Conservation (phyloP, 2,113 vertebrate species). For the Epinephelus moara region DNA sequence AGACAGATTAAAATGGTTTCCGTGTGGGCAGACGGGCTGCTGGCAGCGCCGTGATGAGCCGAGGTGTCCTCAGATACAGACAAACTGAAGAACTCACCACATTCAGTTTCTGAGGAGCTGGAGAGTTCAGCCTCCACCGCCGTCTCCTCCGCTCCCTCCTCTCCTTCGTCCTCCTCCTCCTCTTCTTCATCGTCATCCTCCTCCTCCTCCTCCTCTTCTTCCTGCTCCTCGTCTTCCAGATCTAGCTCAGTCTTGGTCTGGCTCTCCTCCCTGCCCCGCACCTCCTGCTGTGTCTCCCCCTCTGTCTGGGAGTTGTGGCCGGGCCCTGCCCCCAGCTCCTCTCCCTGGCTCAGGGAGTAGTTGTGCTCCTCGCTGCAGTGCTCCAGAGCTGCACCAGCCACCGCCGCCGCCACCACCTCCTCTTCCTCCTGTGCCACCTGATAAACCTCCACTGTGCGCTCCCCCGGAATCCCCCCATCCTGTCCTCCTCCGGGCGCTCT, state of each 20-base stretch:
- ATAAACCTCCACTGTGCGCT: conserved; percentile 73
- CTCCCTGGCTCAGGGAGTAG: conserved; percentile 82
- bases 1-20: conserved; percentile 33
- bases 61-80: background rate
- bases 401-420: conserved; percentile 31
- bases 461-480: conserved; percentile 34
- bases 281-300: conserved; percentile 54
- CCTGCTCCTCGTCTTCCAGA: conserved; percentile 43
- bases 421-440: conserved; percentile 76
- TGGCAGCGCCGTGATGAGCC: background rate
- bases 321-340: conserved; percentile 36
- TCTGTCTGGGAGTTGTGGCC: conserved; percentile 50
- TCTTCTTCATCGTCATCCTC: conserved; percentile 56
- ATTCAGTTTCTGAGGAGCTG: conserved; percentile 81
- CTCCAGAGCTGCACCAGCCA: conserved; percentile 67
- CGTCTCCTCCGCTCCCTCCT: conserved; percentile 72
- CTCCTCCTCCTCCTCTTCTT: conserved; percentile 46
- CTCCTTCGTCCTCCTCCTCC: conserved; percentile 42
- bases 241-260: conserved; percentile 49
- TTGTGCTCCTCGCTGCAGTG: conserved; percentile 84
- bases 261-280: conserved; percentile 42
- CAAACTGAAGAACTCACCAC: conserved; percentile 74
- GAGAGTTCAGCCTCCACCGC: conserved; percentile 74
- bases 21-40: conserved; percentile 45
- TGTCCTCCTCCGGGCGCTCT: conserved; percentile 22